Conservation (phyloP, 2,113 vertebrate genomes). For the Poicephalus gulielmi region DNA sequence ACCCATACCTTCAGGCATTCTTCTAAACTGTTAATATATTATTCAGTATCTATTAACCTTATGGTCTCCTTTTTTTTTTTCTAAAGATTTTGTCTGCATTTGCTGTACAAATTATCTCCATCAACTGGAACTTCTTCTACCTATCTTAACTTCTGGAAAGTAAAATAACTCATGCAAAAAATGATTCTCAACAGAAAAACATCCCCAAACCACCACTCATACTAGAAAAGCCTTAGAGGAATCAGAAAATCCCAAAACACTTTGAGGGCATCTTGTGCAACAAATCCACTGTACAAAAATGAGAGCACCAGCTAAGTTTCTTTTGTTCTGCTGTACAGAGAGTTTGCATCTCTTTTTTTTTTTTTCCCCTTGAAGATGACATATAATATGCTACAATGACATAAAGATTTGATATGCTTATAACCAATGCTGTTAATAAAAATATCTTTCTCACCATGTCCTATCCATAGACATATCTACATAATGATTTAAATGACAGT, state of each 20-base stretch:
- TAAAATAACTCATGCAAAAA: not conserved
- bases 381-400: not conserved
- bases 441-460: not conserved
- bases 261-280: not conserved
- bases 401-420: not conserved
- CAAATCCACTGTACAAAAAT: not conserved
- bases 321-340: not conserved
- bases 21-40: not conserved
- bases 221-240: not conserved
- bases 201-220: not conserved
- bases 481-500: not conserved
- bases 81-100: not conserved
- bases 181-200: not conserved
- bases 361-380: not conserved
- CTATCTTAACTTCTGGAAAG: not conserved
- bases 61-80: not conserved
- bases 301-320: not conserved
- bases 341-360: not conserved
- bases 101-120: not conserved
- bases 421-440: not conserved
- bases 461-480: not conserved
- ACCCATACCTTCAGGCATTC: not conserved
- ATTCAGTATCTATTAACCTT: not conserved
- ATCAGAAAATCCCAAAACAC: not conserved
- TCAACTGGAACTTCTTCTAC: not conserved